Conservation (phyloP, 2,888 invertebrate species). For the Disparrhopalites patrizii region DNA sequence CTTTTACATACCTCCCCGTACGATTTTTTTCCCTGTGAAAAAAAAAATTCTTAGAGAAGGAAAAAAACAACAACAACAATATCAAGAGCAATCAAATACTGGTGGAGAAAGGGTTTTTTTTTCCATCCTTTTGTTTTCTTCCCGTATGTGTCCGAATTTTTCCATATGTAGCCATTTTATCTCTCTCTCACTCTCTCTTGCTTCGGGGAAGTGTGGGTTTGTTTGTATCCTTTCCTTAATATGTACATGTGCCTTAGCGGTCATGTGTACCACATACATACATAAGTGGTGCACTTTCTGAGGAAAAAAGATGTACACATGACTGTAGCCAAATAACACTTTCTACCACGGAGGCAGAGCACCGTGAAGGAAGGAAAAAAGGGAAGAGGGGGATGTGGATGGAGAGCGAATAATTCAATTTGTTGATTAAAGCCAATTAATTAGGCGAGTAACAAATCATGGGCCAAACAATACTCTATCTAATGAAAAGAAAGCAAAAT, state of each 20-base stretch:
- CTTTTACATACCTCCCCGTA: too few species aligned
- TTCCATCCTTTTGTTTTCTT: too few species aligned
- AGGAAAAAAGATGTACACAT: too few species aligned
- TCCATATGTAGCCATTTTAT: not conserved
- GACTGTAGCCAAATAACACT: too few species aligned
- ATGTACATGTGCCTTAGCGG: not conserved
- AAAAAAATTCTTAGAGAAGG: too few species aligned
- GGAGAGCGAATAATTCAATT: slow-evolving; percentile 22
- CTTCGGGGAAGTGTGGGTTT: not conserved
- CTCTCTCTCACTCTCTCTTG: too few species aligned
- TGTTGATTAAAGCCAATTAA: slow-evolving; percentile 16
- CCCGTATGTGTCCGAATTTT: not conserved
- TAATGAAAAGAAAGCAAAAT: slow-evolving; percentile 21
- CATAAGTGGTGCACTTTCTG: not conserved
- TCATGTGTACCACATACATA: not conserved
- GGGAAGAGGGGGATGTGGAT: not conserved
- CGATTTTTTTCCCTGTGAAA: too few species aligned
- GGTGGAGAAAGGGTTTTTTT: too few species aligned
- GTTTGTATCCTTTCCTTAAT: not conserved
- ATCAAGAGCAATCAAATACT: too few species aligned
- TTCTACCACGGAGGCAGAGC: not conserved
- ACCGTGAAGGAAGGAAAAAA: not conserved
- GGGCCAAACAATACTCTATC: slow-evolving; percentile 2
- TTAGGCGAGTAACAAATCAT: slow-evolving; percentile 23
- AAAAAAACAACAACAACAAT: too few species aligned